phyloP scores from a whole-genome alignment of 2,888 invertebrate species.

The Pseudoips prasinana region DNA sequence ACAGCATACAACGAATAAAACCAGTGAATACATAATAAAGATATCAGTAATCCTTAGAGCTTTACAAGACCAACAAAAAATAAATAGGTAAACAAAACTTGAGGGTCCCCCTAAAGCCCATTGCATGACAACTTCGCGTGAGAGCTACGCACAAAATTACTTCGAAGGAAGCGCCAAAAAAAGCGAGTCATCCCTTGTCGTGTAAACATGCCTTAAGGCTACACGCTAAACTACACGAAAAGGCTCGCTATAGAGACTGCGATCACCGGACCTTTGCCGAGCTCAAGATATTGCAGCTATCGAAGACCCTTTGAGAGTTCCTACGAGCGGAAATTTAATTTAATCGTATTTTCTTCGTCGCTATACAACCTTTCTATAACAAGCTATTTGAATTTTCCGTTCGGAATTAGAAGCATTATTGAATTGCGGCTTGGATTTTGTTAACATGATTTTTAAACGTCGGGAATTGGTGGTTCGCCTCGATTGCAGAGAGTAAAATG shows the following conservation, averaged over 20 bases:
- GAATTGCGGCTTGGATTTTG: slow-evolving; percentile 12
- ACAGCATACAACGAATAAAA: no score
- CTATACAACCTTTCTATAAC: slow-evolving; percentile 55
- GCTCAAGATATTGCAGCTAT: slow-evolving; percentile 72
- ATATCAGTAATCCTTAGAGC: no score
- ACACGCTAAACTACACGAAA: slow-evolving; percentile 38
- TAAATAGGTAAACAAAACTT: no score
- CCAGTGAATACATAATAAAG: no score
- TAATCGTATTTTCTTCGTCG: slow-evolving; percentile 73
- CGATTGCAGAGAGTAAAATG: no score
- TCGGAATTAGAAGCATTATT: slow-evolving; percentile 33
- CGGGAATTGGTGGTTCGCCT: no score
- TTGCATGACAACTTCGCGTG: slow-evolving; percentile 35
- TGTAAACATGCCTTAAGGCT: slow-evolving; percentile 32
- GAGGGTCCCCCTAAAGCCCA: no score
- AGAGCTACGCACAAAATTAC: slow-evolving; percentile 33
- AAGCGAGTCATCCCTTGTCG: slow-evolving; percentile 30
- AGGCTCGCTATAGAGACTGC: slow-evolving; percentile 40
- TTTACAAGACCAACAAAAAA: no score
- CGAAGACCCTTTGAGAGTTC: slow-evolving; percentile 72
- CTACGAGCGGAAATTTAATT: slow-evolving; percentile 72
- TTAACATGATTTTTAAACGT: no score
- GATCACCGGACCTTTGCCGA: slow-evolving; percentile 51
- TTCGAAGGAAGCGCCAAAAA: slow-evolving; percentile 27
- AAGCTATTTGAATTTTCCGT: slow-evolving; percentile 49